phyloP scores from a whole-genome alignment of 2,888 invertebrate species.

The Watsonalla binaria region DNA sequence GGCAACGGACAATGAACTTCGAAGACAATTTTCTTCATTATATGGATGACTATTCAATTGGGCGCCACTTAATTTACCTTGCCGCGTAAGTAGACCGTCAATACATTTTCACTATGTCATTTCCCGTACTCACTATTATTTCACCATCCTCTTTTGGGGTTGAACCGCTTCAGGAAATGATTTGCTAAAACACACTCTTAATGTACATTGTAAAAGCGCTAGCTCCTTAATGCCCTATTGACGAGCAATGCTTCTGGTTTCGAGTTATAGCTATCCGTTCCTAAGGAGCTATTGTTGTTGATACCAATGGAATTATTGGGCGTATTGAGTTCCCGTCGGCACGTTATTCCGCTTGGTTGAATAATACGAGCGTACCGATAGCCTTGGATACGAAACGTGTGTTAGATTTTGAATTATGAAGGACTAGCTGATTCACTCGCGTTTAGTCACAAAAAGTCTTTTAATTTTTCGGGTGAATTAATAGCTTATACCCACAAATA shows the following conservation, averaged over 20 bases:
- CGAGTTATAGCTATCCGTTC: constrained; percentile 69
- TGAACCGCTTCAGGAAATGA: constrained; percentile 63
- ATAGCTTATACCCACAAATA: no score
- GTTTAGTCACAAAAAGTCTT: no score
- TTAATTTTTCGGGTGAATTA: no score
- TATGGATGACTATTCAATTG: constrained; percentile 75
- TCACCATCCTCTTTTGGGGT: constrained; percentile 51
- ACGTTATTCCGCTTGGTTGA: constrained; percentile 46
- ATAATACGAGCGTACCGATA: constrained; percentile 30
- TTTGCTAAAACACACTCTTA: constrained; percentile 75
- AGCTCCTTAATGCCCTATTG: constrained; percentile 70
- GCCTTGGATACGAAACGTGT: constrained; percentile 16
- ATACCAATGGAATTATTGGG: constrained; percentile 59
- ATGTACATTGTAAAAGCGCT: constrained; percentile 70
- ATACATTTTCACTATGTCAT: constrained; percentile 67
- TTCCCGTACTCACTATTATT: constrained; percentile 71
- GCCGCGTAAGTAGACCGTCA: constrained; percentile 46
- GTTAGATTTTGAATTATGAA: neutral
- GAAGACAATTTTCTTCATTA: constrained; percentile 4
- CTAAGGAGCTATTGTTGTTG: constrained; percentile 63
- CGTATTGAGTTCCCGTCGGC: constrained; percentile 41
- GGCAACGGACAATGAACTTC: neutral
- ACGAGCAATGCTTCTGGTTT: constrained; percentile 60
- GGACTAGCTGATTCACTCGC: no score
- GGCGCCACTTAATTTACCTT: constrained; percentile 61